These are phyloP conservation scores for Beroe forskalii DNA, from an alignment of 37 sponge, comb jelly and placozoan genomes.

Conservation along the genomic window DNA sequence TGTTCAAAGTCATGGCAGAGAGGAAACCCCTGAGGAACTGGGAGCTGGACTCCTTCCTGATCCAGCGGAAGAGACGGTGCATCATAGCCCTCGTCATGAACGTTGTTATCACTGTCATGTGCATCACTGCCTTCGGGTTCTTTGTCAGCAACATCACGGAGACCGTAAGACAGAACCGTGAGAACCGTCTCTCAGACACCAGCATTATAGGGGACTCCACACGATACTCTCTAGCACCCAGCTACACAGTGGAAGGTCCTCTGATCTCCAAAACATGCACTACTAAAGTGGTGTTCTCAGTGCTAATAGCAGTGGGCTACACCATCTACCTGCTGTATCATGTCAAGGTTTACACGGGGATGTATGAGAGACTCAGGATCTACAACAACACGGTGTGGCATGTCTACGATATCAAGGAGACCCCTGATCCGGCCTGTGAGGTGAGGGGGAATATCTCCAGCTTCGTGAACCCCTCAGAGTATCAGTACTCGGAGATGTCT, in stretches of 20 bases:
- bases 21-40: not conserved
- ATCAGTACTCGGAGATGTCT: too few relatives aligned
- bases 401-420: not conserved
- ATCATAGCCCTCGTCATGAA: not conserved
- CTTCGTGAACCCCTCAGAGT: not conserved
- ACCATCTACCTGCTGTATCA: not conserved
- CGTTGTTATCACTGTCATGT: not conserved
- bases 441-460: conserved; percentile 9
- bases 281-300: not conserved
- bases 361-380: conserved; percentile 27
- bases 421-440: not conserved
- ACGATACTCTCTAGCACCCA: too few relatives aligned
- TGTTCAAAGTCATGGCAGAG: not conserved
- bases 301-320: not conserved
- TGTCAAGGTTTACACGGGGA: not conserved
- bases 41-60: not conserved
- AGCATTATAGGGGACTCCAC: too few relatives aligned
- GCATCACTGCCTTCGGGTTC: not conserved
- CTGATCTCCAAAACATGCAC: not conserved
- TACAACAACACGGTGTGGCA: not conserved
- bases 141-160: not conserved
- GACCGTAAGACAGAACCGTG: too few relatives aligned
- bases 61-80: not conserved
- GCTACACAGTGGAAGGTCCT: too few relatives aligned
- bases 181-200: too few relatives aligned